Evolutionary conservation across 1,140 invertebrate genomes (phyloP).

Genomic region (Drosophila jambulina): DNA sequence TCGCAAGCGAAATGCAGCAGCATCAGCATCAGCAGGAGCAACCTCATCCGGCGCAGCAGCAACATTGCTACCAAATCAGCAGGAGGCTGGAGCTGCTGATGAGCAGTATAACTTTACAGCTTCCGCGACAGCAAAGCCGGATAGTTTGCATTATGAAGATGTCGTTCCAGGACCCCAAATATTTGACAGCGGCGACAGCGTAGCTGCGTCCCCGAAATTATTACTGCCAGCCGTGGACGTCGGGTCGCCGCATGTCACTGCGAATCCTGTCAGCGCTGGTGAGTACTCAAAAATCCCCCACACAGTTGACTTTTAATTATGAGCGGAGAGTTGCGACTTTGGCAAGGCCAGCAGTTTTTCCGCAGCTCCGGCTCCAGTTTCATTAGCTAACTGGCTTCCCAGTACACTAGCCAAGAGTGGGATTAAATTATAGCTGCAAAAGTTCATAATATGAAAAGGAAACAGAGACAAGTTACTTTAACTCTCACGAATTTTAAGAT

Average conservation of each 20-base stretch:
- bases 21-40: slow-evolving; percentile 39
- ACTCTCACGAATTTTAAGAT: background rate
- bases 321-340: slow-evolving; percentile 45
- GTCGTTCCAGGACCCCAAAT: slow-evolving; percentile 67
- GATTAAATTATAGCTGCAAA: too few species aligned
- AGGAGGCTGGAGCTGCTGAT: slow-evolving; percentile 69
- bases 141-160: slow-evolving; percentile 82
- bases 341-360: slow-evolving; percentile 65
- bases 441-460: background rate
- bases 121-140: slow-evolving; percentile 70
- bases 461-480: background rate
- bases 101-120: slow-evolving; percentile 74
- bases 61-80: slow-evolving; percentile 36
- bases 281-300: slow-evolving; percentile 56
- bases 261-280: slow-evolving; percentile 72
- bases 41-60: slow-evolving; percentile 19
- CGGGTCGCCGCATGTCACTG: slow-evolving; percentile 62
- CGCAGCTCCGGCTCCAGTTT: background rate
- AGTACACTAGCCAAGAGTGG: background rate
- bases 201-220: slow-evolving; percentile 61
- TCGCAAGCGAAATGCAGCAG: slow-evolving; percentile 69
- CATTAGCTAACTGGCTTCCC: slow-evolving; percentile 6
- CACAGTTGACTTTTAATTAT: slow-evolving; percentile 84
- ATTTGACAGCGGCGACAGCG: slow-evolving; percentile 64
- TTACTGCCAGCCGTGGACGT: slow-evolving; percentile 60